Evolutionary conservation across 2,113 vertebrate species (phyloP).

Genomic region (Prunella fulvescens): DNA sequence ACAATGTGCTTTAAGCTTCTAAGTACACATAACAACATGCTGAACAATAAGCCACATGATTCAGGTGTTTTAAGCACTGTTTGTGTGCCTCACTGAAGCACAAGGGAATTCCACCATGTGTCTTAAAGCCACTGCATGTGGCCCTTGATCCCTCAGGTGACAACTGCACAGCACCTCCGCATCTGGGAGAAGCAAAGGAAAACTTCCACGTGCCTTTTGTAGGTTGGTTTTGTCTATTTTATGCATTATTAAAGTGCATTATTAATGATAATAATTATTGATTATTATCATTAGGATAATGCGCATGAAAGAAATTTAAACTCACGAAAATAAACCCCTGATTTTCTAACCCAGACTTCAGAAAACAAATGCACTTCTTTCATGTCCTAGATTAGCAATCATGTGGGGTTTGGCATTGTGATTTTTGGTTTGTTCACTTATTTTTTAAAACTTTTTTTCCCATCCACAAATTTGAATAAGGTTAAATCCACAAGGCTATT

Average conservation of each 20-base stretch:
- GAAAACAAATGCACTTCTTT: neutral
- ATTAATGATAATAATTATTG: neutral
- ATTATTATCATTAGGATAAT: neutral
- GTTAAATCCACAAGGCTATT: neutral
- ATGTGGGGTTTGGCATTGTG: neutral
- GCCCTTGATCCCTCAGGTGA: neutral
- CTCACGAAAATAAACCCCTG: neutral
- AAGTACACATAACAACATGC: neutral
- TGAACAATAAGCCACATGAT: neutral
- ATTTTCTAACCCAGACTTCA: neutral
- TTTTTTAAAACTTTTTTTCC: neutral
- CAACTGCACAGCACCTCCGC: neutral
- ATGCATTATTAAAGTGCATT: neutral
- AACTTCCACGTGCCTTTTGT: rapidly evolving
- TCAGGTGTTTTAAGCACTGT: neutral
- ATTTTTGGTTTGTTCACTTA: neutral
- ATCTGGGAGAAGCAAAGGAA: neutral
- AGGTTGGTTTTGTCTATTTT: neutral
- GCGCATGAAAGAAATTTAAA: neutral
- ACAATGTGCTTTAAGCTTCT: neutral
- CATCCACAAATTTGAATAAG: neutral
- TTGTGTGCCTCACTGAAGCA: neutral
- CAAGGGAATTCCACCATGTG: neutral
- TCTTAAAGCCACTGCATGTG: neutral
- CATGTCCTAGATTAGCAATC: neutral